Percentiles rank a stretch among this genome's conserved stretches.
Conservation (phyloP, 2,888 invertebrate species). For the Agriotes lineatus region DNA sequence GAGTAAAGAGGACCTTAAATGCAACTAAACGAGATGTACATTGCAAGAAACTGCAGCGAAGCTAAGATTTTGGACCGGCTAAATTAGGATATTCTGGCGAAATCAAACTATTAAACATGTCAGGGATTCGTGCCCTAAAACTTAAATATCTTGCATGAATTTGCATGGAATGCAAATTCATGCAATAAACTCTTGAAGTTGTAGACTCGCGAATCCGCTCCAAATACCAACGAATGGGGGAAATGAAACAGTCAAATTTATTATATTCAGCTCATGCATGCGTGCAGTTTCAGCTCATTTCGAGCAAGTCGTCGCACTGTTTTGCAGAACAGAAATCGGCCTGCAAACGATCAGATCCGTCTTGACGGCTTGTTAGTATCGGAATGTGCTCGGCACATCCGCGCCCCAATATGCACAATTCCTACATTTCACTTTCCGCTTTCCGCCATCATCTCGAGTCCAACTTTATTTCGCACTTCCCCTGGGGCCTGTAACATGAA, state of each 20-base stretch:
- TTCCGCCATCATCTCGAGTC: constrained; percentile 46
- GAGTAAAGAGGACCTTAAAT: too few relatives aligned
- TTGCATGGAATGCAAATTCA: constrained; percentile 60
- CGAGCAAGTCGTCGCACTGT: constrained; percentile 35
- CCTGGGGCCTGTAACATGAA: constrained; percentile 56
- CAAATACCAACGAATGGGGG: constrained; percentile 54
- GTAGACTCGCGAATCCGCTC: constrained; percentile 50
- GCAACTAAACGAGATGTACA: too few relatives aligned
- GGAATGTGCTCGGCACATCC: constrained; percentile 9
- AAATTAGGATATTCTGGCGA: constrained; percentile 35
- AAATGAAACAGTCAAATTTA: constrained; percentile 58
- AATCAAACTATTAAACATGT: constrained; percentile 59
- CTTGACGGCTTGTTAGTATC: constrained; percentile 12
- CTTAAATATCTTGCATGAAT: constrained; percentile 59
- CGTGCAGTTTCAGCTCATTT: constrained; percentile 48
- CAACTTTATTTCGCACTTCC: constrained; percentile 48
- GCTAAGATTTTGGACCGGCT: background rate
- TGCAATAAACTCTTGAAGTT: constrained; percentile 55
- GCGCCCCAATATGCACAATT: constrained; percentile 40
- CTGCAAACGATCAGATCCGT: constrained; percentile 19
- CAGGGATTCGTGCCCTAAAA: constrained; percentile 53
- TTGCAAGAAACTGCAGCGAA: too few relatives aligned
- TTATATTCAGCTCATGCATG: constrained; percentile 56
- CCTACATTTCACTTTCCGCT: constrained; percentile 44
- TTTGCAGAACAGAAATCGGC: constrained; percentile 7